Evolutionary conservation across 2,888 invertebrate species (phyloP).

Genomic region (Synanthedon formicaeformis): DNA sequence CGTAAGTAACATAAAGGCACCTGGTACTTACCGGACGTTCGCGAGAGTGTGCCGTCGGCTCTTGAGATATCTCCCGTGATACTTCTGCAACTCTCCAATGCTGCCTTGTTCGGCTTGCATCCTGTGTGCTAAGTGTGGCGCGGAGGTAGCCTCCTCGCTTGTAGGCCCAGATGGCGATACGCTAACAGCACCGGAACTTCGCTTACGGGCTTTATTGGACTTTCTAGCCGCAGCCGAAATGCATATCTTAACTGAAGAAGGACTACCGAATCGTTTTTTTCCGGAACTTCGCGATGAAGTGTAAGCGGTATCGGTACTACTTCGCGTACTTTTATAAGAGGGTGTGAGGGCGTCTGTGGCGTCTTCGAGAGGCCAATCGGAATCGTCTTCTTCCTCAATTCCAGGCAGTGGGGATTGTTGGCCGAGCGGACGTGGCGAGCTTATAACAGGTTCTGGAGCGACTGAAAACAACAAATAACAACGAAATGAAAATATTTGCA

Average conservation of each 20-base stretch:
- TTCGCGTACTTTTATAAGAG: slow-evolving; percentile 63
- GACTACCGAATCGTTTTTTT: slow-evolving; percentile 66
- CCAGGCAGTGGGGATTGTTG: slow-evolving; percentile 83
- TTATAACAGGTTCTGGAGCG: slow-evolving; percentile 65
- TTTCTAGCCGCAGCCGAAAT: slow-evolving; percentile 68
- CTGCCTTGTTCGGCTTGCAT: slow-evolving; percentile 95
- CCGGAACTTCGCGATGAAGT: slow-evolving; percentile 61
- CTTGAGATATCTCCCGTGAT: slow-evolving; percentile 87
- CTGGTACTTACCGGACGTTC: slow-evolving; percentile 88
- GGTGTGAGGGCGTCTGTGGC: slow-evolving; percentile 62
- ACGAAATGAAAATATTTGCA: slow-evolving; percentile 3
- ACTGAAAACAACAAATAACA: slow-evolving; percentile 57
- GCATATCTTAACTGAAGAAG: slow-evolving; percentile 72
- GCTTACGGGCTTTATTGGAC: slow-evolving; percentile 63
- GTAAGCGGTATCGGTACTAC: slow-evolving; percentile 63
- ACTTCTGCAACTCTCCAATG: slow-evolving; percentile 90
- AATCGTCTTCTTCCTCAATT: slow-evolving; percentile 86
- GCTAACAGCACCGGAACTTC: slow-evolving; percentile 50
- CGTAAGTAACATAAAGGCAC: too few species aligned
- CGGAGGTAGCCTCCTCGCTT: slow-evolving; percentile 43
- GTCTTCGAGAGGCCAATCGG: slow-evolving; percentile 69
- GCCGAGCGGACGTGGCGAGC: slow-evolving; percentile 70
- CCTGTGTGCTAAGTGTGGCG: slow-evolving; percentile 60
- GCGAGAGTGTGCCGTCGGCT: slow-evolving; percentile 90
- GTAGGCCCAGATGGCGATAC: slow-evolving; percentile 29